Percentiles rank a stretch among this genome's conserved stretches.
Evolutionary conservation across 1,140 invertebrate genomes (phyloP).

Genomic region (Anagrus nilaparvatae): DNA sequence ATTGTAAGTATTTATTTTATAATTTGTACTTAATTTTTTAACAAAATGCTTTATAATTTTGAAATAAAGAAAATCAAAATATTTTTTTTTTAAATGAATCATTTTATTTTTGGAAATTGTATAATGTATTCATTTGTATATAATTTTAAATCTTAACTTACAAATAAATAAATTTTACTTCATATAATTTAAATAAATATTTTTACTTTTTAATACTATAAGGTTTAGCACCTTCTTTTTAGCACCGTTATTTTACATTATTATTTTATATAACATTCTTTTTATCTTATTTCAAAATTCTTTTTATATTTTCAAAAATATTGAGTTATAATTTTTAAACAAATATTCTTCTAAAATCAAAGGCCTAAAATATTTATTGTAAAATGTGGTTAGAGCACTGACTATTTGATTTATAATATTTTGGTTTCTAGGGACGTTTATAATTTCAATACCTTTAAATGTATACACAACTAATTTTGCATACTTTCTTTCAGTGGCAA

Average conservation of each 20-base stretch:
- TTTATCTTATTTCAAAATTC: not conserved
- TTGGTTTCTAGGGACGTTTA: not conserved
- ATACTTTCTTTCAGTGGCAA: not conserved
- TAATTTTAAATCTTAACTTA: not conserved
- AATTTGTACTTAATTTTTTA: no score
- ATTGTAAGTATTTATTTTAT: no score
- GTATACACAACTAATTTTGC: not conserved
- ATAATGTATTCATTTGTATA: no score
- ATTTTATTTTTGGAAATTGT: no score
- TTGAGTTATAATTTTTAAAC: not conserved
- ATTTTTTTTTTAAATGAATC: no score
- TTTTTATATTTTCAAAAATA: not conserved
- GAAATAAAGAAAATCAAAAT: no score
- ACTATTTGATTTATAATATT: not conserved
- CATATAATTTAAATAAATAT: not conserved
- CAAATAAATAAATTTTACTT: not conserved
- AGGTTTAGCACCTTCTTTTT: not conserved
- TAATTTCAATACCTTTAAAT: not conserved
- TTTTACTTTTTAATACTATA: not conserved
- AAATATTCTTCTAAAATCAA: not conserved
- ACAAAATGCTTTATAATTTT: no score
- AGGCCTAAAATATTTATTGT: not conserved
- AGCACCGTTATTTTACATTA: not conserved
- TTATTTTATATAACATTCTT: not conserved
- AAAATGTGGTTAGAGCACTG: not conserved